Evolutionary conservation across 2,888 invertebrate genomes (phyloP).

Genomic region (Hypercompe scribonia): DNA sequence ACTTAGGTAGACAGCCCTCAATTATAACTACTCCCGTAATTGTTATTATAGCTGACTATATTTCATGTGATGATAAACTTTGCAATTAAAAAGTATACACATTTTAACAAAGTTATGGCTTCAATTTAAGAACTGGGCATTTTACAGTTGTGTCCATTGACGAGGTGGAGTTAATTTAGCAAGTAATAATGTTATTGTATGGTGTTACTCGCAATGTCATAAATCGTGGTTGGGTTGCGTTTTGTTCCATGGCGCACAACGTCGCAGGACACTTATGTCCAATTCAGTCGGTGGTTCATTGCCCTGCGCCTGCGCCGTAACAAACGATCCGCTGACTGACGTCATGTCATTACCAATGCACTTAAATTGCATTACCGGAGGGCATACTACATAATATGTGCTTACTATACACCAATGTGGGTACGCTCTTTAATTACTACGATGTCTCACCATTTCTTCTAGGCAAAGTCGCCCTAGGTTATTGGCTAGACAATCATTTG

Average conservation of each 20-base stretch:
- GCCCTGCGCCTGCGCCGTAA: slow-evolving; percentile 71
- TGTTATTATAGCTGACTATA: slow-evolving; percentile 25
- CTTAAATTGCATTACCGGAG: slow-evolving; percentile 69
- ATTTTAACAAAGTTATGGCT: slow-evolving; percentile 17
- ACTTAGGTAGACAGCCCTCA: not conserved
- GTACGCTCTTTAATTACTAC: slow-evolving; percentile 29
- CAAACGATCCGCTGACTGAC: slow-evolving; percentile 76
- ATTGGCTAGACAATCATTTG: not conserved
- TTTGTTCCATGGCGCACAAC: slow-evolving; percentile 62
- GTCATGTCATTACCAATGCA: slow-evolving; percentile 77
- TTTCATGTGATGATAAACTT: slow-evolving; percentile 12
- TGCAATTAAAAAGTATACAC: slow-evolving; percentile 19
- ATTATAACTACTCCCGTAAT: slow-evolving; percentile 9
- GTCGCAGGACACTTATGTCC: slow-evolving; percentile 81
- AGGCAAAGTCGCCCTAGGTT: not conserved
- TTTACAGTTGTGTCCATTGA: slow-evolving; percentile 40
- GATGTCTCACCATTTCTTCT: not conserved
- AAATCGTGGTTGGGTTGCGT: slow-evolving; percentile 73
- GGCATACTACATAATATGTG: slow-evolving; percentile 41
- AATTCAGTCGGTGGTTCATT: slow-evolving; percentile 82
- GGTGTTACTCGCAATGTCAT: slow-evolving; percentile 65
- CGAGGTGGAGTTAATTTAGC: slow-evolving; percentile 53
- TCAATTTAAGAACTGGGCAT: slow-evolving; percentile 19
- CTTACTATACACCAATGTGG: slow-evolving; percentile 26
- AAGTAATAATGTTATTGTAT: slow-evolving; percentile 60